Evolutionary conservation across 2,797 vertebrate genomes (phyloP).

Genomic region (Australoheros facetus): DNA sequence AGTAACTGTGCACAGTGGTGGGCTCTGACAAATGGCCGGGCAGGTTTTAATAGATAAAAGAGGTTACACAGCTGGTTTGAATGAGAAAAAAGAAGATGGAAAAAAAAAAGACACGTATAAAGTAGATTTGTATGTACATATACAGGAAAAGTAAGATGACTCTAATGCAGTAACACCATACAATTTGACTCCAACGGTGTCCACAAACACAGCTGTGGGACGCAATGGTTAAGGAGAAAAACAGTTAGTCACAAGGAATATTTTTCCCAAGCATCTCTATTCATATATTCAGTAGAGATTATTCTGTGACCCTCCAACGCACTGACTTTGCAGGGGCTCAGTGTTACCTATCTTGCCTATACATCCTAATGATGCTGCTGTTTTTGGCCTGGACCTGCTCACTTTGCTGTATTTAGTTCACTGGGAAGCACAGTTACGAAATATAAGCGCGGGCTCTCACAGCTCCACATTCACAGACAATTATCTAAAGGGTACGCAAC

Average conservation of each 20-base stretch:
- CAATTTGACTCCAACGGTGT: not conserved
- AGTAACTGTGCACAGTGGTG: slow-evolving; percentile 11
- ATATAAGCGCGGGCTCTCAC: not conserved
- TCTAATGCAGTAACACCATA: not conserved
- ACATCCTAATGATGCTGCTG: slow-evolving; percentile 37
- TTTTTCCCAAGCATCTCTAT: slow-evolving; percentile 35
- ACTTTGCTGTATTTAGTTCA: not conserved
- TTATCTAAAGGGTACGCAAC: not conserved
- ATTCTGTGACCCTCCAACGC: slow-evolving; percentile 26
- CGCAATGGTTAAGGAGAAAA: slow-evolving; percentile 37
- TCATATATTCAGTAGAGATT: slow-evolving; percentile 55
- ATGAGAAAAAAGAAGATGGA: not conserved
- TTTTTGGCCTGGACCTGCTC: not conserved
- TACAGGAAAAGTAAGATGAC: not conserved
- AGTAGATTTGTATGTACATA: not conserved
- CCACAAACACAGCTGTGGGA: slow-evolving; percentile 13
- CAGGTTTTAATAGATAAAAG: not conserved
- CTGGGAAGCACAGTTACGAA: slow-evolving; percentile 1
- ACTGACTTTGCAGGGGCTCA: slow-evolving; percentile 38
- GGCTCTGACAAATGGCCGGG: not conserved
- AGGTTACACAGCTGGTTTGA: slow-evolving; percentile 11
- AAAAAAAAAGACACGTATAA: not conserved
- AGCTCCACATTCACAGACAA: not conserved
- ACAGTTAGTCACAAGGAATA: slow-evolving; percentile 17
- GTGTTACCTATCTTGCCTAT: not conserved